A percentile compares a stretch with the other conserved stretches of the same genome.
phyloP scores from a whole-genome alignment of 2,113 vertebrate genomes.

The Lepidothrix coronata region DNA sequence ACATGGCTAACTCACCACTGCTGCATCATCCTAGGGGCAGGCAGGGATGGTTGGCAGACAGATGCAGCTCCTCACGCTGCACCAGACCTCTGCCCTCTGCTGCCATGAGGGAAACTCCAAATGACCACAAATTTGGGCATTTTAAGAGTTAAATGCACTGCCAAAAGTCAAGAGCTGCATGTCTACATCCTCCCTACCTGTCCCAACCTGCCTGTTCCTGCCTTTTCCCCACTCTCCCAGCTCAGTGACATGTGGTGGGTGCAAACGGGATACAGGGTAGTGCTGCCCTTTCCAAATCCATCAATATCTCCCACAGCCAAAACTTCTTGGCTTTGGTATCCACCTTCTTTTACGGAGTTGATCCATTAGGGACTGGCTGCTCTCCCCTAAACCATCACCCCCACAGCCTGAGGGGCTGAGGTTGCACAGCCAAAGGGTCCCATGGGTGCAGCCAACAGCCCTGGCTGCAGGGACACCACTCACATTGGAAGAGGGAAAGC shows the following conservation, averaged over 20 bases:
- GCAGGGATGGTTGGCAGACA: not conserved
- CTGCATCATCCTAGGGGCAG: not conserved
- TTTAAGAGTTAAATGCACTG: rapidly evolving
- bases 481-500: not conserved
- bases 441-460: not conserved
- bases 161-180: not conserved
- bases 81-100: not conserved
- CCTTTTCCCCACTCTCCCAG: not conserved
- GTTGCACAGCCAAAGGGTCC: not conserved
- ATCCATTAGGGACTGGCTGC: too few species aligned
- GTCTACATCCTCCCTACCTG: not conserved
- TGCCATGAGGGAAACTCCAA: not conserved
- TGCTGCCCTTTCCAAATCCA: not conserved
- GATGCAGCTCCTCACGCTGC: rapidly evolving
- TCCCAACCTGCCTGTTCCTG: not conserved
- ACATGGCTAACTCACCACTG: not conserved
- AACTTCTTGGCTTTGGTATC: not conserved
- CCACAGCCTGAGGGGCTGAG: not conserved
- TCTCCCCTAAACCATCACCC: not conserved
- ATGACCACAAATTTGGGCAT: not conserved
- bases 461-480: not conserved
- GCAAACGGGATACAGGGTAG: not conserved
- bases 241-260: rapidly evolving
- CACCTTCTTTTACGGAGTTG: not conserved
- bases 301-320: not conserved